phyloP scores from a whole-genome alignment of 2,113 vertebrate species.

The Riparia riparia region DNA sequence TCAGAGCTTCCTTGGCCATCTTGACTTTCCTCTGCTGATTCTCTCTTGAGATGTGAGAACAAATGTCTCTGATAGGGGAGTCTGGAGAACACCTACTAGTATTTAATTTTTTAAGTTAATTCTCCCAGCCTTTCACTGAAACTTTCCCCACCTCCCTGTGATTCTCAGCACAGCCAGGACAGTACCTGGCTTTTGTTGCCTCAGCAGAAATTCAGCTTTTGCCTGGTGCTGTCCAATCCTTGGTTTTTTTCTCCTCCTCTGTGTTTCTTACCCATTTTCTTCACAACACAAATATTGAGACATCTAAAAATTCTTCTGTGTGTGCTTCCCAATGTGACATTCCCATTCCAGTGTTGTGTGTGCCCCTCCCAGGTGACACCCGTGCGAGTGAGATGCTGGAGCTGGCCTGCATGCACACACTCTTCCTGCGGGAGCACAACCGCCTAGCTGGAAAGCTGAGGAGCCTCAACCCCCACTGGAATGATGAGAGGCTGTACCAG shows the following conservation, averaged over 20 bases:
- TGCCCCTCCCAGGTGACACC: slow-evolving; percentile 78
- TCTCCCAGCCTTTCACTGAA: not conserved
- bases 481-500: slow-evolving; percentile 82
- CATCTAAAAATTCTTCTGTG: not conserved
- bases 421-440: slow-evolving; percentile 91
- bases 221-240: not conserved
- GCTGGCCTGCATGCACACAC: slow-evolving; percentile 82
- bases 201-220: not conserved
- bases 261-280: not conserved
- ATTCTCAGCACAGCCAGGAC: not conserved
- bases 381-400: slow-evolving; percentile 87
- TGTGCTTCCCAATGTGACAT: rapidly evolving
- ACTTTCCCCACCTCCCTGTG: not conserved
- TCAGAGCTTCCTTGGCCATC: not conserved
- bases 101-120: not conserved
- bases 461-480: slow-evolving; percentile 83
- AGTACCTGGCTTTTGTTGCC: not conserved
- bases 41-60: not conserved
- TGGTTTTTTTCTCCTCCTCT: not conserved
- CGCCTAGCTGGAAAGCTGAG: slow-evolving; percentile 80
- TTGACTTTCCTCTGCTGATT: not conserved
- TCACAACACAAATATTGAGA: rapidly evolving
- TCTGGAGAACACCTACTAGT: not conserved
- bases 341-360: not conserved
- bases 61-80: not conserved